phyloP scores from a whole-genome alignment of 2,113 vertebrate genomes.

The Beaufortia kweichowensis region DNA sequence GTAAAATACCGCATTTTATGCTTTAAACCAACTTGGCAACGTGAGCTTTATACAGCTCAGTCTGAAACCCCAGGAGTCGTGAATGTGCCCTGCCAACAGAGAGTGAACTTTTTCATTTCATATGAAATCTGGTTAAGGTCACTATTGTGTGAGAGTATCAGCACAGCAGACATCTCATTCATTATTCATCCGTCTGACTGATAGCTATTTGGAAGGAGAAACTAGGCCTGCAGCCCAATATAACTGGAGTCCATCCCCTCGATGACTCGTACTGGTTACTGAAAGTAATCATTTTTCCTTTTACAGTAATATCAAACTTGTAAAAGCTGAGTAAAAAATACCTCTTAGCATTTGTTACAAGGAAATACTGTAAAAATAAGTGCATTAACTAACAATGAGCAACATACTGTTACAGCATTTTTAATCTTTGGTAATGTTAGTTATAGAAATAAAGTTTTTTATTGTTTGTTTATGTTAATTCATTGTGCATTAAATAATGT shows the following conservation, averaged over 20 bases:
- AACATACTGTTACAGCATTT: too few relatives aligned
- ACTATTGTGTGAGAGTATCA: conserved; percentile 32
- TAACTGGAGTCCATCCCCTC: conserved; percentile 8
- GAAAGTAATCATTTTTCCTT: not conserved
- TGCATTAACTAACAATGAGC: too few relatives aligned
- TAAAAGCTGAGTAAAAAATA: not conserved
- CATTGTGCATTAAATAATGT: too few relatives aligned
- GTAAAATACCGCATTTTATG: not conserved
- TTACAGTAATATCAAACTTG: not conserved
- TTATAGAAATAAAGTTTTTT: too few relatives aligned
- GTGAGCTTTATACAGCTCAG: conserved; percentile 27
- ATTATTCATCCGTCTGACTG: conserved; percentile 45
- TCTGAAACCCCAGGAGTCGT: not conserved
- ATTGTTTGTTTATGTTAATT: too few relatives aligned
- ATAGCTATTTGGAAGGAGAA: conserved; percentile 31
- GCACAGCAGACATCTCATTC: conserved; percentile 27
- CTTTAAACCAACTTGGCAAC: not conserved
- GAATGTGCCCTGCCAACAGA: not conserved
- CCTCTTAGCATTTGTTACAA: too few relatives aligned
- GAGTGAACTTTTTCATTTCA: conserved; percentile 23
- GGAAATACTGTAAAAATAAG: too few relatives aligned
- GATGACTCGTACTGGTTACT: conserved; percentile 1
- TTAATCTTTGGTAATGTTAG: too few relatives aligned
- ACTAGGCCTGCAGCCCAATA: conserved; percentile 14
- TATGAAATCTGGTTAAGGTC: conserved; percentile 36